Base-by-base conservation (phyloP, 2,888 invertebrate genomes). In the Caenorhabditis sinica region DNA sequence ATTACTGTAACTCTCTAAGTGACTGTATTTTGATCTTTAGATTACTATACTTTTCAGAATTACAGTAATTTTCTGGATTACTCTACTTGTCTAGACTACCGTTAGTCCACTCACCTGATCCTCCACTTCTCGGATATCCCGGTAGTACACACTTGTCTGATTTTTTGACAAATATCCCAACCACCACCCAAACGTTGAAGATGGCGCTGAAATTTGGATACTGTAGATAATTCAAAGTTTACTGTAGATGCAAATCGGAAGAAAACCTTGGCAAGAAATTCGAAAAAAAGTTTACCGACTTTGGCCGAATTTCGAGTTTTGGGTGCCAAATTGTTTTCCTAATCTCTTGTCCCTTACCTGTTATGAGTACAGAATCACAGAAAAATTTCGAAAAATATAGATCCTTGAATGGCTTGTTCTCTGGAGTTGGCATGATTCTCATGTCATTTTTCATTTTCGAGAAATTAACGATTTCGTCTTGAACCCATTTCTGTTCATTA, bases 121-220 rank as follows among this genome's bases (percentile, higher is more conserved):
- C 15, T 82, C 43, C 1, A 61, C 60, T 23, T 75, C 75, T 20
- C 36, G 49, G 65, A 82, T 82, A 58, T 82, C 82, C 13, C 82
- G 40, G 36, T 76, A 82, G 33, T 71, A 82, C 0, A 82, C 82
- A 25, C 65, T 71, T 11, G 65, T 20, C 17, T 45, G 53, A 45
- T 82, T 82, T 49, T 58, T 75, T 36, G 82, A 82, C 20, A 82
- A 15, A 60, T 76, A 82, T 56, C 75, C 75, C 9, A 82, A 28
- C 82, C 82, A 82, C 75, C 75, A 82, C 6, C 82, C 82, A 17
- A 82, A 82, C 23, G 82, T 82, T 6, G 82, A 82, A 13, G 76
- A 76, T 11, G 82, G 76, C 1, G 82, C 82, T 76, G 77, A 13
- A 61, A 77, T 20, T 20, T 30, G 13, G 4, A 60, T n/a, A n/a